These are phyloP conservation scores for Noctuana brunneofusca DNA, from an alignment of 2,888 invertebrate species.

Conservation along the genomic window DNA sequence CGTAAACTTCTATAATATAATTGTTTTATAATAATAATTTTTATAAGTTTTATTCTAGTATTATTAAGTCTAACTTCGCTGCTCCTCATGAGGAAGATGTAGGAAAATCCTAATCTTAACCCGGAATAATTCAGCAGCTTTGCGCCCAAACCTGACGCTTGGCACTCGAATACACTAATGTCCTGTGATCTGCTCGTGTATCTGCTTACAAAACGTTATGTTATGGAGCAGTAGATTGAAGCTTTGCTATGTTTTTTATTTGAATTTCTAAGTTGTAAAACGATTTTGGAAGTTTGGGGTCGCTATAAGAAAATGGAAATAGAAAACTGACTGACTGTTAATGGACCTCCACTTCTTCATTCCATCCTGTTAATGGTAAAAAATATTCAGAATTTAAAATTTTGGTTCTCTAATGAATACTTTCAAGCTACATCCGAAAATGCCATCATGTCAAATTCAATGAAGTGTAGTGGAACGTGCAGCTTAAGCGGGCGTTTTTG, in stretches of 20 bases:
- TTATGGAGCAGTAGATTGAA: neutral
- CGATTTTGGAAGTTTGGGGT: too few species aligned
- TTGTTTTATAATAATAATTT: too few species aligned
- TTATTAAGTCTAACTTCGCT: neutral
- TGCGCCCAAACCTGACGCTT: slow-evolving; percentile 8
- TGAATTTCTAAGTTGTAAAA: neutral
- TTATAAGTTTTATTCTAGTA: neutral
- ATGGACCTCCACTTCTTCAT: too few species aligned
- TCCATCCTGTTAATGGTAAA: too few species aligned
- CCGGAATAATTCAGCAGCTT: slow-evolving; percentile 17
- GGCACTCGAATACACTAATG: slow-evolving; percentile 15
- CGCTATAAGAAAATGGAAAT: too few species aligned
- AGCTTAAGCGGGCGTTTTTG: slow-evolving; percentile 1
- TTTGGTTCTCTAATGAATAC: too few species aligned
- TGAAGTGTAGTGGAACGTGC: neutral
- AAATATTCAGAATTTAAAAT: too few species aligned
- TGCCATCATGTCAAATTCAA: neutral
- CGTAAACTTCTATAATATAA: too few species aligned
- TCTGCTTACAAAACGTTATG: slow-evolving; percentile 11
- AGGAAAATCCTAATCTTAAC: neutral
- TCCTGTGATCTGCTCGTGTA: neutral
- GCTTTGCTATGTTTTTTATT: neutral
- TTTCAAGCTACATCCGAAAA: neutral
- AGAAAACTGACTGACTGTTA: too few species aligned
- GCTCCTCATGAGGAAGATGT: neutral